Evolutionary conservation across 2,797 vertebrate genomes (phyloP).

Genomic region (Sus cebifrons): DNA sequence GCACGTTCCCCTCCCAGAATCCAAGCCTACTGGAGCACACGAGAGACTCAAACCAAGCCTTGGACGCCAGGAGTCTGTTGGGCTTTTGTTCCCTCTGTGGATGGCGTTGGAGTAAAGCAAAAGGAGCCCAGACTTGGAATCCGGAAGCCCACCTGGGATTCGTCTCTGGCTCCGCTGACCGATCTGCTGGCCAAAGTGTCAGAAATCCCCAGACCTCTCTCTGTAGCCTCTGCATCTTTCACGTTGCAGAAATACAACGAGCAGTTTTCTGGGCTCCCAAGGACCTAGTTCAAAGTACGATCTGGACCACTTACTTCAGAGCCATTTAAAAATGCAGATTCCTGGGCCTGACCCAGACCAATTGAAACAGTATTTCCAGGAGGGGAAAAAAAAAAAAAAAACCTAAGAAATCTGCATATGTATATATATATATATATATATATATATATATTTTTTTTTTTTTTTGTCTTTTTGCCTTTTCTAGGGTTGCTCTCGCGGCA

Average conservation of each 20-base stretch:
- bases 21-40: fast-evolving
- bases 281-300: neutral
- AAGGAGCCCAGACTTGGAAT: neutral
- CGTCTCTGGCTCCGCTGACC: neutral
- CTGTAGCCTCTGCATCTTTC: neutral
- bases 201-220: neutral
- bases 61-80: neutral
- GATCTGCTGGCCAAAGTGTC: neutral
- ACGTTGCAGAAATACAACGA: neutral
- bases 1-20: neutral
- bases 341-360: neutral
- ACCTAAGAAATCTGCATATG: neutral
- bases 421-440: too few relatives aligned
- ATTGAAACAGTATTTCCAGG: neutral
- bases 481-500: too few relatives aligned
- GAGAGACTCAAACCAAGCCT: neutral
- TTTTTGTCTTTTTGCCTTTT: too few relatives aligned
- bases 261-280: neutral
- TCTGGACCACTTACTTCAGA: neutral
- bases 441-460: neutral
- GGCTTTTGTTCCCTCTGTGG: neutral
- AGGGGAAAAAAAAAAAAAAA: neutral
- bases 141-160: neutral
- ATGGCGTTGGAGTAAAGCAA: neutral
- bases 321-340: neutral